Conservation (phyloP, 2,888 invertebrate species). For the Pandemis cinnamomeana region DNA sequence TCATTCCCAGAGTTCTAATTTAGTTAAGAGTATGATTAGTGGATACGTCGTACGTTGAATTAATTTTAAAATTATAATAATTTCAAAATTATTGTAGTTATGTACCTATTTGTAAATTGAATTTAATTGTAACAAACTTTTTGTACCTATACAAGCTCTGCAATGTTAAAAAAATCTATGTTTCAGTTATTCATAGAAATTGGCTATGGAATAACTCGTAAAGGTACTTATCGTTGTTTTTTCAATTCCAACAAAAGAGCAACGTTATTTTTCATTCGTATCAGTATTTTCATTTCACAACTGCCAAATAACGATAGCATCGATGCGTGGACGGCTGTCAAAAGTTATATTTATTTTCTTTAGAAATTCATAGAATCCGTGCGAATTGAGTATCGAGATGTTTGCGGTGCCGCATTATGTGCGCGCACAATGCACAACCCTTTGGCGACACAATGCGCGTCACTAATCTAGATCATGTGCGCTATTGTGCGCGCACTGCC, state of each 20-base stretch:
- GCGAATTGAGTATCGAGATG: conserved; percentile 79
- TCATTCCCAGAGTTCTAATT: conserved; percentile 70
- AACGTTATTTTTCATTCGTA: conserved; percentile 59
- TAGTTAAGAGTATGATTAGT: conserved; percentile 76
- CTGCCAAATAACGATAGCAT: conserved; percentile 79
- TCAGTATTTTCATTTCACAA: conserved; percentile 68
- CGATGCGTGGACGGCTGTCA: conserved; percentile 78
- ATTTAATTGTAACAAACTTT: not conserved
- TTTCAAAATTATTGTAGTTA: conserved; percentile 25
- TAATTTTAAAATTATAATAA: conserved; percentile 50
- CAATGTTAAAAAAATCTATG: not conserved
- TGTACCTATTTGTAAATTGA: not conserved
- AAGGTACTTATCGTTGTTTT: conserved; percentile 21
- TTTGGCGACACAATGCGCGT: conserved; percentile 83
- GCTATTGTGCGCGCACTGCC: conserved; percentile 73
- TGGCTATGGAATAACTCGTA: not conserved
- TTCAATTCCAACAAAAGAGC: conserved; percentile 40
- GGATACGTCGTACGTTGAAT: conserved; percentile 47
- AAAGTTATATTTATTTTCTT: conserved; percentile 85
- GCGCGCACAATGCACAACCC: conserved; percentile 77
- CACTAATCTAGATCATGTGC: conserved; percentile 84
- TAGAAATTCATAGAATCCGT: conserved; percentile 81
- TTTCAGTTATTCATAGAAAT: not conserved
- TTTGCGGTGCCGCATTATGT: conserved; percentile 74
- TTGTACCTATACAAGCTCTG: not conserved